These are phyloP conservation scores for Gymnosoma rotundatum DNA, from an alignment of 2,888 invertebrate genomes.

Conservation along the genomic window DNA sequence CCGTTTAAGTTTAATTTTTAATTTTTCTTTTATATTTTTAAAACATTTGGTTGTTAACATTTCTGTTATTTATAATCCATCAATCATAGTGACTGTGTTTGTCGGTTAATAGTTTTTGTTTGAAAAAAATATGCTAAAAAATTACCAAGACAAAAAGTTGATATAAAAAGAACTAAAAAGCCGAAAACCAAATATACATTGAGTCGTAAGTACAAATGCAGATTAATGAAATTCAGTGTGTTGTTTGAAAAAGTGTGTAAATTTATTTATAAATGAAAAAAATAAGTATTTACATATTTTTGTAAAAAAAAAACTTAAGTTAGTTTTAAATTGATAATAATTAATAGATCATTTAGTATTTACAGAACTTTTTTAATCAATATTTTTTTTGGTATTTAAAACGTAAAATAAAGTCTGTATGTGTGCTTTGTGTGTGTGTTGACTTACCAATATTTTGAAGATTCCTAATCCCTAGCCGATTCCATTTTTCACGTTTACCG, in stretches of 20 bases:
- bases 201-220: conserved; percentile 82
- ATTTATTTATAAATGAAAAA: conserved; percentile 51
- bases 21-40: neutral
- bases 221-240: conserved; percentile 75
- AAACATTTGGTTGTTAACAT: conserved; percentile 1
- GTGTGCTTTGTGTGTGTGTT: conserved; percentile 48
- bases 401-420: conserved; percentile 20
- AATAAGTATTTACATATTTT: conserved; percentile 41
- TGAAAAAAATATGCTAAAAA: conserved; percentile 19
- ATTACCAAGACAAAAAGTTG: neutral
- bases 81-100: conserved; percentile 27
- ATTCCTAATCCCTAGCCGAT: neutral
- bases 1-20: neutral
- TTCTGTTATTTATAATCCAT: conserved; percentile 31
- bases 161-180: conserved; percentile 25
- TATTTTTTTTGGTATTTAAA: neutral
- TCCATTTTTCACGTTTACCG: no score
- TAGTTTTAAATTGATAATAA: conserved; percentile 52
- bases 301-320: conserved; percentile 32
- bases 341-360: conserved; percentile 49
- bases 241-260: conserved; percentile 59
- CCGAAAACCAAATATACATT: conserved; percentile 64
- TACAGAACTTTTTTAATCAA: conserved; percentile 51
- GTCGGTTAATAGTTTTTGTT: conserved; percentile 33
- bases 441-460: neutral